These are phyloP conservation scores for Sebastes steindachneri DNA, from an alignment of 2,797 vertebrate genomes.

Conservation along the genomic window DNA sequence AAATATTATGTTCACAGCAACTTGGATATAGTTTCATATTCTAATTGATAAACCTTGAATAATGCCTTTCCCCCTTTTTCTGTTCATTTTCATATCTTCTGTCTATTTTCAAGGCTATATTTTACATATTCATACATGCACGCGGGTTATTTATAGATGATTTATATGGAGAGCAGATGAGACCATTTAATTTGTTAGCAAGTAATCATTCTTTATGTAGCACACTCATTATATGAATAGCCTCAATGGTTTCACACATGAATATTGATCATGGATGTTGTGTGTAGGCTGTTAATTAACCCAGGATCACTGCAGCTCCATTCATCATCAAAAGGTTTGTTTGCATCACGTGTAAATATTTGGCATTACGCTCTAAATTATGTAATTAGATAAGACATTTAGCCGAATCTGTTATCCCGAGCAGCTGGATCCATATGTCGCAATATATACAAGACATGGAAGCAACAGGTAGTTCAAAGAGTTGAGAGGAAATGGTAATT, in stretches of 20 bases:
- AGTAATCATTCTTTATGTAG: neutral
- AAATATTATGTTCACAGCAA: neutral
- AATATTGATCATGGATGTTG: constrained; percentile 12
- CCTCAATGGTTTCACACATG: constrained; percentile 4
- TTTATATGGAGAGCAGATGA: neutral
- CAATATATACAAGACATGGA: neutral
- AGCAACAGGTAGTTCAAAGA: constrained; percentile 11
- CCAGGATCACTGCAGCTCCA: neutral
- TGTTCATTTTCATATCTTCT: neutral
- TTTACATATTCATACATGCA: neutral
- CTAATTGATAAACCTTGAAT: neutral
- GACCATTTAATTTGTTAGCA: neutral
- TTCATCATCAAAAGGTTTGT: neutral
- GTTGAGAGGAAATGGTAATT: neutral
- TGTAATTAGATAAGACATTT: neutral
- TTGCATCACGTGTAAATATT: neutral
- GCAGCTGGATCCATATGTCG: neutral
- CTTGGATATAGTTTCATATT: neutral
- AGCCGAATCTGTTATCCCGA: neutral
- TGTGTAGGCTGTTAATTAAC: constrained; percentile 23
- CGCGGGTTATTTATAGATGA: neutral
- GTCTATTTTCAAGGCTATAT: neutral
- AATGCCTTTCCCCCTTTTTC: neutral
- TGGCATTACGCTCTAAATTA: neutral
- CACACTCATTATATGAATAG: neutral